Evolutionary conservation across 2,113 vertebrate genomes (phyloP).

Genomic region (Thermophis baileyi): DNA sequence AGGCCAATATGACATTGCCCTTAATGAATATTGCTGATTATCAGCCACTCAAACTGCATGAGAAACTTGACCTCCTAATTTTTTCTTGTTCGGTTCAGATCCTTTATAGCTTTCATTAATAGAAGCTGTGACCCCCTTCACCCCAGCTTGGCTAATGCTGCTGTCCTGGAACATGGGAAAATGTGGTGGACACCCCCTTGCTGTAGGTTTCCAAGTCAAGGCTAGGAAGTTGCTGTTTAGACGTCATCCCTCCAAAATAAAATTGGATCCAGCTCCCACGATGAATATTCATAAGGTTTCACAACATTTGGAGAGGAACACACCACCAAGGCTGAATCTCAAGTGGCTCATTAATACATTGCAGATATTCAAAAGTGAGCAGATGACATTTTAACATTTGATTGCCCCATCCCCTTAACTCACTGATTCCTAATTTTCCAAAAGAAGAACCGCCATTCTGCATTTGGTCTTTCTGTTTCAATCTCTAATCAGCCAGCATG

Average conservation of each 20-base stretch:
- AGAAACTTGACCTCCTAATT: neutral
- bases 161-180: neutral
- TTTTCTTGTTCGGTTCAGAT: neutral
- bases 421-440: neutral
- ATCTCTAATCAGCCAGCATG: slow-evolving; percentile 25
- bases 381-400: neutral
- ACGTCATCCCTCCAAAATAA: neutral
- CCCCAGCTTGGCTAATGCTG: neutral
- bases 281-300: neutral
- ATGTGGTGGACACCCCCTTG: neutral
- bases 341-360: neutral
- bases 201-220: neutral
- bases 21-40: neutral
- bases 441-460: neutral
- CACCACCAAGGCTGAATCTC: neutral
- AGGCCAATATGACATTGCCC: neutral
- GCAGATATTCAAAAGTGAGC: neutral
- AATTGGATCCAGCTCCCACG: neutral
- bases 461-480: slow-evolving; percentile 8
- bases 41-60: neutral
- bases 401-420: neutral
- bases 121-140: neutral
- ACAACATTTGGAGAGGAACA: neutral
- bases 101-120: neutral
- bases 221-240: neutral